Evolutionary conservation across 2,888 invertebrate species (phyloP), one percentile per base, ranked within the genome.

Genomic region (Callyntrura sp.): DNA sequence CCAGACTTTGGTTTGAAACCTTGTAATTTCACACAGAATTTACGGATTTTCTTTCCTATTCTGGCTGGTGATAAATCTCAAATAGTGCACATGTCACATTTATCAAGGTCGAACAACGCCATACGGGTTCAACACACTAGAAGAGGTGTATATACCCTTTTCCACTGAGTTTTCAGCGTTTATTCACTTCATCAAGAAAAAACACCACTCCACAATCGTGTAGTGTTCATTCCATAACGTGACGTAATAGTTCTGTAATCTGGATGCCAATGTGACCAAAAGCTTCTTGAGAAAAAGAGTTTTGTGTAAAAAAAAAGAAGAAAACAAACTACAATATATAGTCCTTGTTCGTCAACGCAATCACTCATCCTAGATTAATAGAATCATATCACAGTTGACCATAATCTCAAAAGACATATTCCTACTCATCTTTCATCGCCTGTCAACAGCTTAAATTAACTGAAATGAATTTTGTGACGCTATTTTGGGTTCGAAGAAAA

Each of bases 391-490:
- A 83, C 83, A 90, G 70, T 88, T 85, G 88, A 70, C 81, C 85
- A 81, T 88, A 88, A 79, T 90, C 90, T 82, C 81, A 28, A 20
- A 90, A 84, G 89, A 90, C 85, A 70, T 90, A 81, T 85, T 70
- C 85, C 8, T 12, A 62, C 85, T 81, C 84, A 90, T 90, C 84
- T 84, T 88, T 79, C 86, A 88, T 85, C 73, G 76, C 45, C 82
- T 90, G 88, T 88, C 84, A 83, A 78, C 51, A 55, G 70, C 84
- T 78, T 78, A 78, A 84, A 83, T 60, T 86, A 88, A 86, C 90
- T 86, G 60, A 85, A 88, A 85, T 86, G 85, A 88, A 83, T 89
- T 90, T 90, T 73, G 57, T 55, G 89, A 85, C 79, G 48, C 73
- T 48, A 73, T 20, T 73, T 17, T 48, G 20, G 48, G 11, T 73